These are phyloP conservation scores for Epistrophella euchroma DNA, from an alignment of 2,888 invertebrate species.

Conservation along the genomic window DNA sequence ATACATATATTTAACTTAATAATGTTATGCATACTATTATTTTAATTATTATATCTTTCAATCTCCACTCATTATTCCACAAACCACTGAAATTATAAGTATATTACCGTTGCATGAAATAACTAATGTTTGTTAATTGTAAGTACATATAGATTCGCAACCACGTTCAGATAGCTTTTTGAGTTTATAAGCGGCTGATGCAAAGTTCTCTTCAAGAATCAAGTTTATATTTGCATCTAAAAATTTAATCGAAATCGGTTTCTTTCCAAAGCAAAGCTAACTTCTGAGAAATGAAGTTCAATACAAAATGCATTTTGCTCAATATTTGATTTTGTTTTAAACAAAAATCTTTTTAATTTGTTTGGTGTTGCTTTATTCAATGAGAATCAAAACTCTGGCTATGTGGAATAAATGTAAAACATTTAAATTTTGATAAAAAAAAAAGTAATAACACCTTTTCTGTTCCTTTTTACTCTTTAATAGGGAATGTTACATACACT, in stretches of 20 bases:
- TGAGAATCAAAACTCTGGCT: not conserved
- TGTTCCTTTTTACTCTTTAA: slow-evolving; percentile 36
- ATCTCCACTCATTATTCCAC: slow-evolving; percentile 41
- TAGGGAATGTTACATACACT: slow-evolving; percentile 28
- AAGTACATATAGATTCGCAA: not conserved
- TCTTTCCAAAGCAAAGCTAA: slow-evolving; percentile 15
- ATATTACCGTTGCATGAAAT: slow-evolving; percentile 34
- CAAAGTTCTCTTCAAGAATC: slow-evolving; percentile 44
- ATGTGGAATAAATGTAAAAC: slow-evolving; percentile 20
- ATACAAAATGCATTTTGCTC: slow-evolving; percentile 10
- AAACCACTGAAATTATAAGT: slow-evolving; percentile 31
- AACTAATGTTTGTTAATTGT: slow-evolving; percentile 17
- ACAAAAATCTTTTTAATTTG: not conserved
- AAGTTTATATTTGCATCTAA: slow-evolving; percentile 37
- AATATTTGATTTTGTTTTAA: slow-evolving; percentile 15
- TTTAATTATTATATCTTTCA: slow-evolving; percentile 43
- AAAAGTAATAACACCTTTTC: not conserved
- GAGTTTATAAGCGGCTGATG: slow-evolving; percentile 1
- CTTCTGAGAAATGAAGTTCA: slow-evolving; percentile 23
- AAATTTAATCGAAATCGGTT: slow-evolving; percentile 15
- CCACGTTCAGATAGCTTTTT: slow-evolving; percentile 38
- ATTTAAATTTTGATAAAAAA: slow-evolving; percentile 2
- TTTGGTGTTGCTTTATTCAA: not conserved
- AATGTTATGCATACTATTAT: slow-evolving; percentile 35
- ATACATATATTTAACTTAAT: slow-evolving; percentile 36